Evolutionary conservation across 2,888 invertebrate species (phyloP).

Genomic region (Macrostomum cliftonense): DNA sequence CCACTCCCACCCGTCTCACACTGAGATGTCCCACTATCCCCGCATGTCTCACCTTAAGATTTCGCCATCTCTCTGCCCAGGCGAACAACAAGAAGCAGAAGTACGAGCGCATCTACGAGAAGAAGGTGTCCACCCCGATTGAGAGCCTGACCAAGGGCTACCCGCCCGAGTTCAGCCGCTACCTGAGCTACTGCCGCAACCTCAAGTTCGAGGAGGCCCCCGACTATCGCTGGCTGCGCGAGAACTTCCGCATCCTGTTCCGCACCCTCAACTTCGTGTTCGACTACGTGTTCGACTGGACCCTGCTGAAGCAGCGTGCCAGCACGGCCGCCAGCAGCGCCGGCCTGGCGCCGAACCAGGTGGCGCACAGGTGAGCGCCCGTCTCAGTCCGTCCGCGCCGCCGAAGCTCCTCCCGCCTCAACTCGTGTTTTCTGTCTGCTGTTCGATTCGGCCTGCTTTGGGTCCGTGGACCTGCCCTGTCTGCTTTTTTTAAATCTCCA

Average conservation of each 20-base stretch:
- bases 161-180: constrained; percentile 11
- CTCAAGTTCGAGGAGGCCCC: constrained; percentile 11
- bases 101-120: constrained; percentile 96
- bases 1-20: no score
- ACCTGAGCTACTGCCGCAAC: constrained; percentile 10
- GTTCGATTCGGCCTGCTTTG: no score
- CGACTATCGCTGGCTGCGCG: constrained; percentile 9
- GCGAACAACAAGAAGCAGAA: constrained; percentile 97
- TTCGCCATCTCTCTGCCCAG: constrained; percentile 12
- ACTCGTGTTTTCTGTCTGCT: no score
- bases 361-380: no score
- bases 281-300: constrained; percentile 99
- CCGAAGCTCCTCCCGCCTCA: no score
- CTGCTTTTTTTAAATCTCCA: no score
- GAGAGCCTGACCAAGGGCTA: constrained; percentile 53
- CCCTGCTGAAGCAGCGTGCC: constrained; percentile 50
- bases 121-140: constrained; percentile 92
- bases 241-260: constrained; percentile 20
- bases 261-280: constrained; percentile 96
- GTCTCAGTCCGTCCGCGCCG: no score
- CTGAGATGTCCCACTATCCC: no score
- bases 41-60: no score
- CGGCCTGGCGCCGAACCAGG: no score
- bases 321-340: neutral
- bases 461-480: no score